phyloP scores from a whole-genome alignment of 2,113 vertebrate genomes.

The Paramormyrops kingsleyae region DNA sequence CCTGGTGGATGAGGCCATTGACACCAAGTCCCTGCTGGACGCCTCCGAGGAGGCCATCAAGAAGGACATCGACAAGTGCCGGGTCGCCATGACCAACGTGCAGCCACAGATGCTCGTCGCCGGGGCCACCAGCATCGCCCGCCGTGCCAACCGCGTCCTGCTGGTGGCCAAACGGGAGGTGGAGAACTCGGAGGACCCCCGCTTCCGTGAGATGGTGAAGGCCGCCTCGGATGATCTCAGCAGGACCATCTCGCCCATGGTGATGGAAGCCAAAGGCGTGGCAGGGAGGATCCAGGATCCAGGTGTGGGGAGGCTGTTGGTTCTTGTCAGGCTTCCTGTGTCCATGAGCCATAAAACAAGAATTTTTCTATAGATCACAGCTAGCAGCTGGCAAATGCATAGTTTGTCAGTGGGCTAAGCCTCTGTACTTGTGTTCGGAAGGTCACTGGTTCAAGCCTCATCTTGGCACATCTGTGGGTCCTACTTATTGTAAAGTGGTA shows the following conservation, averaged over 20 bases:
- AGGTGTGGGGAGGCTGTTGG: slow-evolving; percentile 58
- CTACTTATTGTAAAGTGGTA: not conserved
- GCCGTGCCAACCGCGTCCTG: slow-evolving; percentile 88
- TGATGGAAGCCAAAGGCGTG: slow-evolving; percentile 96
- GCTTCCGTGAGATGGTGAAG: slow-evolving; percentile 91
- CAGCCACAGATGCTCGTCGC: slow-evolving; percentile 98
- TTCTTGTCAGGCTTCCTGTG: not conserved
- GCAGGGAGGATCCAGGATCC: slow-evolving; percentile 95
- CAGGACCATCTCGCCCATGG: slow-evolving; percentile 96
- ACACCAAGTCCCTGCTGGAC: slow-evolving; percentile 91
- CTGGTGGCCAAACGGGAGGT: slow-evolving; percentile 92
- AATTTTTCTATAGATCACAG: not conserved
- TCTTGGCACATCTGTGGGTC: too few species aligned
- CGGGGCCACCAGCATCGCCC: slow-evolving; percentile 94
- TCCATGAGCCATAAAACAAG: not conserved
- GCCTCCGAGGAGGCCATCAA: slow-evolving; percentile 98
- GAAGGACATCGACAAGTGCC: slow-evolving; percentile 96
- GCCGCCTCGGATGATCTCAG: slow-evolving; percentile 87
- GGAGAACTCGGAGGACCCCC: slow-evolving; percentile 95
- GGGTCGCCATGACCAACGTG: slow-evolving; percentile 96
- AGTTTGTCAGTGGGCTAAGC: too few species aligned
- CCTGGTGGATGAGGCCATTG: slow-evolving; percentile 94
- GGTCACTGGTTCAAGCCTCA: too few species aligned
- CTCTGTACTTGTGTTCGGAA: too few species aligned
- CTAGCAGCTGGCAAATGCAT: not conserved